Evolutionary conservation across 2,113 vertebrate genomes (phyloP).

Genomic region (Buteo buteo): DNA sequence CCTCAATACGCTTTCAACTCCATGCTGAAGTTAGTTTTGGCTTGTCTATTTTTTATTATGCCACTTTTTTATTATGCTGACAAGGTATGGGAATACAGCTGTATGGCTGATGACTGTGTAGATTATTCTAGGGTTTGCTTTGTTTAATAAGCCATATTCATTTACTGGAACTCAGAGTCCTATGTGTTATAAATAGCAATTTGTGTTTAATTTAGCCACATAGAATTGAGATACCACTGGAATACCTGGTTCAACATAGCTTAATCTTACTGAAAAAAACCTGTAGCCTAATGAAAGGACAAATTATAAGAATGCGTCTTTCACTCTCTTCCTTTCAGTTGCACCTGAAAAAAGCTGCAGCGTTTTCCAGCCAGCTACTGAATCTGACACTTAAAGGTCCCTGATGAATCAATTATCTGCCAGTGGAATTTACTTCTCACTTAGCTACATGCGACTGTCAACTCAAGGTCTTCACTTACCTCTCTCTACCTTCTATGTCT

Average conservation of each 20-base stretch:
- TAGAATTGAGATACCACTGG: not conserved
- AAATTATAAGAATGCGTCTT: not conserved
- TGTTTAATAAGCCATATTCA: not conserved
- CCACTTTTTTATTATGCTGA: not conserved
- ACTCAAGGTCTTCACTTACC: not conserved
- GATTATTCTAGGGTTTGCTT: not conserved
- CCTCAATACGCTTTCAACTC: not conserved
- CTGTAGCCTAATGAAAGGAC: not conserved
- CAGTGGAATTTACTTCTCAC: not conserved
- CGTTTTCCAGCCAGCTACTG: not conserved
- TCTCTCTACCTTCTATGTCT: not conserved
- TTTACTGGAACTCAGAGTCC: not conserved
- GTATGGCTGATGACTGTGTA: not conserved
- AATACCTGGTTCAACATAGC: not conserved
- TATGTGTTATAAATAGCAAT: not conserved
- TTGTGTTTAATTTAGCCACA: not conserved
- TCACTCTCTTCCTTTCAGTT: not conserved
- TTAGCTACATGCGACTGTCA: not conserved
- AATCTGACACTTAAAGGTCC: not conserved
- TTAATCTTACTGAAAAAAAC: not conserved
- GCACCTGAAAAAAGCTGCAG: not conserved
- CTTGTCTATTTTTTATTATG: not conserved
- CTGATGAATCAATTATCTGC: slow-evolving; percentile 27
- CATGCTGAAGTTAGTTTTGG: not conserved
- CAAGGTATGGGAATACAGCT: not conserved